Percentiles rank a stretch among this genome's conserved stretches.
phyloP scores from a whole-genome alignment of 64 coral and sea anemone genomes.

The Porites lutea region DNA sequence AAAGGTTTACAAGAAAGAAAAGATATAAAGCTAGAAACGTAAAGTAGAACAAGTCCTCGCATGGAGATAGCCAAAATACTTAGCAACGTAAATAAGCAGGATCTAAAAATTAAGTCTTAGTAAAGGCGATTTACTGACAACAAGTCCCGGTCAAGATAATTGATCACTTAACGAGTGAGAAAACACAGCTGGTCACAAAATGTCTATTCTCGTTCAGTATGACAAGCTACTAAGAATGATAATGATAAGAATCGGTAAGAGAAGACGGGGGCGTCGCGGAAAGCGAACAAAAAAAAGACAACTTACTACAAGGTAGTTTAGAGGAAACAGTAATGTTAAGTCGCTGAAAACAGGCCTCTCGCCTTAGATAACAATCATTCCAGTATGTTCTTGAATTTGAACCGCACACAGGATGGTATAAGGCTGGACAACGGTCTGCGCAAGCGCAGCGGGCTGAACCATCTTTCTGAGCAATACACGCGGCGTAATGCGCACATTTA shows the following conservation, averaged over 20 bases:
- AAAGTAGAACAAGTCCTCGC: no score
- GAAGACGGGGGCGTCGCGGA: neutral
- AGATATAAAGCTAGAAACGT: neutral
- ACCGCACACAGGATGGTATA: conserved; percentile 76
- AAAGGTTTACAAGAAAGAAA: neutral
- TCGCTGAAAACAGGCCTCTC: conserved; percentile 67
- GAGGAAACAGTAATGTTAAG: conserved; percentile 48
- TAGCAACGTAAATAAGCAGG: no score
- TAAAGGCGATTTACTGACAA: no score
- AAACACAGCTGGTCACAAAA: no score
- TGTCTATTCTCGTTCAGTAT: no score
- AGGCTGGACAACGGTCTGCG: conserved; percentile 53
- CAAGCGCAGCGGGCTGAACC: conserved; percentile 55
- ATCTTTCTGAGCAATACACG: conserved; percentile 71
- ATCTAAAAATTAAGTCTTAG: no score
- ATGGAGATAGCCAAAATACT: no score
- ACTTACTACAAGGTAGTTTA: conserved; percentile 86
- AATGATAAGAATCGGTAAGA: neutral
- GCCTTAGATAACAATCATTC: conserved; percentile 79
- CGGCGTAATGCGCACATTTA: conserved; percentile 69
- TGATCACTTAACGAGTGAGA: no score
- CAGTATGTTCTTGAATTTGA: conserved; percentile 83
- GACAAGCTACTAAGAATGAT: no score
- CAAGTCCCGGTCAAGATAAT: no score
- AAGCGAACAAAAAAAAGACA: neutral